Base-by-base conservation (phyloP, 2,113 vertebrate species). In the Paradisaea rubra region DNA sequence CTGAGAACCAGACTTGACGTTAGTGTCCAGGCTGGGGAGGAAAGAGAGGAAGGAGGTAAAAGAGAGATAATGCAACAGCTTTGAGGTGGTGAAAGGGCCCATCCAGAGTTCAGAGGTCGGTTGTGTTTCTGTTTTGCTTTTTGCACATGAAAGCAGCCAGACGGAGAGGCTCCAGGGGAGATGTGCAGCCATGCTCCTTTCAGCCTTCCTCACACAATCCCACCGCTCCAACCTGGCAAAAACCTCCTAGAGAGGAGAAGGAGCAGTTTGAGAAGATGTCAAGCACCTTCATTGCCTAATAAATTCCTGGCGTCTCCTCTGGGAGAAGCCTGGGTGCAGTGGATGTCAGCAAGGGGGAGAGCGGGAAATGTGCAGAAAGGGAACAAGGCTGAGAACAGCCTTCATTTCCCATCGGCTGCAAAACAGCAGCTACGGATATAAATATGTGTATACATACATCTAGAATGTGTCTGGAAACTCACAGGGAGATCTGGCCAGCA, bases 31-130 rank as follows among this genome's bases (percentile, higher is more conserved):
- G 69, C 68, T 70, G 8, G 17, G 83, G 68, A 92, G 54, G 54
- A 93, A 88, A 81, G 83, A 83, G 64, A 86, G 91, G 93, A 83
- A 88, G 88, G 79, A 95, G 79, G 93, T 88, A 92, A 91, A 78
- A 45, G 61, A 90, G 74, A 91, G 65, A 94, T 93, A 91, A 93
- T 70, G n/a, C 85, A 87, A 74, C 64, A 84, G 69, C 84, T 91
- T 31, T 35, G 93, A 95, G 91, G 93, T 84, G 93, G 39, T 92
- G 91, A 92, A 84, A 91, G 50, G 41, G n/a, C 72, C 81, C 7
- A 0, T 68, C 53, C 59, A 30, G 77, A 50, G 69, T 45, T 70
- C 69, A 81, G 78, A 78, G 77, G 37, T 89, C 39, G 12, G 65
- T 4, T 68, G 73, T 60, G 47, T 96, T 93, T 89, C 57, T 93